Conservation (phyloP, 2,888 invertebrate species). For the Lasius platythorax region DNA sequence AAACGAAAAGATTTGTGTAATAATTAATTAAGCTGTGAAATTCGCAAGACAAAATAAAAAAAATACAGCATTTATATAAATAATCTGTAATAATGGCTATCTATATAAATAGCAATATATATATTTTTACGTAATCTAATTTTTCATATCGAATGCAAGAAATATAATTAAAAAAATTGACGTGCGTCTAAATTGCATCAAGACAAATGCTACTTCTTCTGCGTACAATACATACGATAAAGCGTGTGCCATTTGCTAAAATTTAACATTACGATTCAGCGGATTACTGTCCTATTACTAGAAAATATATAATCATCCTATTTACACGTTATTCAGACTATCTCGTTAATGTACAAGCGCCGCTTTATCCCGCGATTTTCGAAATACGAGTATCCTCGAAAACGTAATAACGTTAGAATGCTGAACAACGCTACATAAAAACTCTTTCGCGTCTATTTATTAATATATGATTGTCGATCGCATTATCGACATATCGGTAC, state of each 20-base stretch:
- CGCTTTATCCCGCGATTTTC: conserved; percentile 1
- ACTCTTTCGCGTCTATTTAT: background rate
- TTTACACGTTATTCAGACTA: conserved; percentile 38
- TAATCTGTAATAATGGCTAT: background rate
- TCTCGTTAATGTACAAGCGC: conserved; percentile 18
- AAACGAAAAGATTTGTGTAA: background rate
- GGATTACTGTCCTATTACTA: background rate
- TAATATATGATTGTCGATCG: conserved; percentile 5
- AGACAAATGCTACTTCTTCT: background rate
- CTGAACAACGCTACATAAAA: background rate
- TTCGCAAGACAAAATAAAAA: conserved; percentile 14
- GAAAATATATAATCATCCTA: conserved; percentile 32
- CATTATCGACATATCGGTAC: background rate
- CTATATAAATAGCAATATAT: background rate
- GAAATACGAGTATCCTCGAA: background rate
- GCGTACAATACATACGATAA: conserved; percentile 19
- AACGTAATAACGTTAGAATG: background rate
- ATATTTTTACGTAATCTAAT: background rate
- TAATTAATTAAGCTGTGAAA: background rate
- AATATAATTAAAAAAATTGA: background rate
- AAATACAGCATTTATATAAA: background rate
- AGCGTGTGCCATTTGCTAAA: conserved; percentile 4
- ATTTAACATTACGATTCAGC: conserved; percentile 9
- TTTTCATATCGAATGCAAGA: background rate
- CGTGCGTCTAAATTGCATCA: background rate